Base-by-base conservation (phyloP, 1,140 invertebrate genomes). In the Formica selysi region DNA sequence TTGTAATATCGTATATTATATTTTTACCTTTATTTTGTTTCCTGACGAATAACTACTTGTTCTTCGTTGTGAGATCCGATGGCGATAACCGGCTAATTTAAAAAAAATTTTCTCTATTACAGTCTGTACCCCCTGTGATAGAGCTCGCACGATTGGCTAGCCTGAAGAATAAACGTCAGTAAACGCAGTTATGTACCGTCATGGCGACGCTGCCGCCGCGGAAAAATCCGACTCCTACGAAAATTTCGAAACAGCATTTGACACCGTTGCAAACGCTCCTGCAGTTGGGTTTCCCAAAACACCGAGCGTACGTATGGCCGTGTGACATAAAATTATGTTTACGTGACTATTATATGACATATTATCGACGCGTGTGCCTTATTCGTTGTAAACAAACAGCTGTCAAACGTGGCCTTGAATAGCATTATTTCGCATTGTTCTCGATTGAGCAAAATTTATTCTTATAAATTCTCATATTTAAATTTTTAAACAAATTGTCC, bases 241-340 rank as follows among this genome's bases (percentile, higher is more conserved):
- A 96, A 96, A 96, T 96, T 89, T 96, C 96, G 19, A 97, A 97
- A 95, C 97, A 97, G 93, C 96, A 97, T 93, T 93, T 97, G 86
- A 97, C 97, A 70, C 97, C 97, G 32, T 94, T 98, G 85, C 97
- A 98, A 95, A 98, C 97, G 32, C 95, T 98, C 36, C 94, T 98
- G 71, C 98, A 98, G 95, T 97, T 98, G 97, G 98, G 98, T 51
- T 98, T 98, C 95, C 97, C 97, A 2, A 97, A 97, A 95, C 97
- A 98, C 88, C 96, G 98, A 96, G 98, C 97, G 98, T 98, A 96
- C 97, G 97, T 96, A 88, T 67, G 44, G 29, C n/a, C 29, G 1
- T 64, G n/a, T 0, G 11, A 67, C 19, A 51, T 57, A 54, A n/a
- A 10, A 22, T 68, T 26, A 41, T 26, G 26, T n/a, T 51, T 32